Percentiles rank a stretch among this genome's conserved stretches.
These are phyloP conservation scores for Gastracanthus pulcherrimus DNA, from an alignment of 2,888 invertebrate species.

Conservation along the genomic window DNA sequence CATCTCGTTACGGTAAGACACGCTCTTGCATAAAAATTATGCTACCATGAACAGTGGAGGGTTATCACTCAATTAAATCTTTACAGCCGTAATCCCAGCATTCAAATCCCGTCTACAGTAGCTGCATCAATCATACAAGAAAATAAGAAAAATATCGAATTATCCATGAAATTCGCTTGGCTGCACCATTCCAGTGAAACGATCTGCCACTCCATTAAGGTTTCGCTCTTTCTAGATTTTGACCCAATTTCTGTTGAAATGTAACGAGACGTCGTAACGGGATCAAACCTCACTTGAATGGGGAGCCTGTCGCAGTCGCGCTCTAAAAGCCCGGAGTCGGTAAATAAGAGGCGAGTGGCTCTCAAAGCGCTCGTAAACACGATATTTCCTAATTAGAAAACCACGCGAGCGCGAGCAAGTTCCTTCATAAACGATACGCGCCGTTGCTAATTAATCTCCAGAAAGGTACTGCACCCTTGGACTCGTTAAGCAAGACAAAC, in stretches of 20 bases:
- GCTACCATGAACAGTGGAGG: no score
- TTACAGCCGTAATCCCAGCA: no score
- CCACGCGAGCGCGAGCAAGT: not conserved
- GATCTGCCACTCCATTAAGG: no score
- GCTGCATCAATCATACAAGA: not conserved
- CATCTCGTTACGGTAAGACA: no score
- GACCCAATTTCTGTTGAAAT: not conserved
- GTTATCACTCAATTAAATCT: not conserved
- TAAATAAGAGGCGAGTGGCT: not conserved
- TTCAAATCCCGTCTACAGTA: not conserved
- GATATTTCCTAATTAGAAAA: slow-evolving; percentile 18
- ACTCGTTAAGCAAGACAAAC: slow-evolving; percentile 32
- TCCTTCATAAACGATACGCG: slow-evolving; percentile 9
- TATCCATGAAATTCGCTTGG: no score
- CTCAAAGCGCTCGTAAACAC: slow-evolving; percentile 7
- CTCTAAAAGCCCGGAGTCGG: not conserved
- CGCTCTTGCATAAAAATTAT: no score
- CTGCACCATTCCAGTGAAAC: no score
- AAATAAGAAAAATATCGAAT: no score
- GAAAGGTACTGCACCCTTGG: slow-evolving; percentile 8
- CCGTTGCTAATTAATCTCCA: slow-evolving; percentile 7
- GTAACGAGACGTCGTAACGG: no score
- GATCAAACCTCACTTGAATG: no score
- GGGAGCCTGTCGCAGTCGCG: no score
- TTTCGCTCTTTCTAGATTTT: not conserved